These are phyloP conservation scores for Gallinago jamesoni DNA, from an alignment of 2,113 vertebrate genomes.

Conservation along the genomic window DNA sequence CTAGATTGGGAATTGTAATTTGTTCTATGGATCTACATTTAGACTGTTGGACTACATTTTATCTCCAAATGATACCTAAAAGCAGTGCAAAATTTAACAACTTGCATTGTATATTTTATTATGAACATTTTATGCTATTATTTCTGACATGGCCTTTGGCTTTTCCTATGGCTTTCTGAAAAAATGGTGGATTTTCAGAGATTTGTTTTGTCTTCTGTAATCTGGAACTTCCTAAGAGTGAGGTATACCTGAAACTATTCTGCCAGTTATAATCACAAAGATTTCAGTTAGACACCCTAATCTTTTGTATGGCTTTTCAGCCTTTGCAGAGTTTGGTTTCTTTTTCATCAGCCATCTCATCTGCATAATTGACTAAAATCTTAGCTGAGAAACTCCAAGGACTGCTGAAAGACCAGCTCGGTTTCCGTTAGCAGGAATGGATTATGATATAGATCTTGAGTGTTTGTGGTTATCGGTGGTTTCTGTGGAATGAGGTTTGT, in stretches of 20 bases:
- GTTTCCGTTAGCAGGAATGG: neutral
- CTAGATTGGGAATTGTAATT: neutral
- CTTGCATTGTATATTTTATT: neutral
- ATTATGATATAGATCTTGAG: neutral
- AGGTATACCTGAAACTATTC: neutral
- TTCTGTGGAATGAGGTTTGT: neutral
- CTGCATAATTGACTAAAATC: neutral
- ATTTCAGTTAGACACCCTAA: neutral
- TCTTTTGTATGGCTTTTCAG: neutral
- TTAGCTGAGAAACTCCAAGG: neutral
- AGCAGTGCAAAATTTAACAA: neutral
- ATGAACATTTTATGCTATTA: neutral
- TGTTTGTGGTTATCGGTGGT: neutral
- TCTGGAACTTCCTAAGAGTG: neutral
- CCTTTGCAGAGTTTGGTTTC: neutral
- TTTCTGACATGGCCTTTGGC: neutral
- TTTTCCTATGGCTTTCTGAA: neutral
- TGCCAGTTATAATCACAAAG: neutral
- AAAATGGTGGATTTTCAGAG: neutral
- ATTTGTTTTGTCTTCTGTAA: neutral
- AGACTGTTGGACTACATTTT: neutral
- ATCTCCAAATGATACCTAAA: neutral
- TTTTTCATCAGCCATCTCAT: neutral
- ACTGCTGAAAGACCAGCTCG: neutral
- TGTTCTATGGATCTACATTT: neutral